These are phyloP conservation scores for Nasonia giraulti DNA, from an alignment of 1,140 invertebrate genomes.

Conservation along the genomic window DNA sequence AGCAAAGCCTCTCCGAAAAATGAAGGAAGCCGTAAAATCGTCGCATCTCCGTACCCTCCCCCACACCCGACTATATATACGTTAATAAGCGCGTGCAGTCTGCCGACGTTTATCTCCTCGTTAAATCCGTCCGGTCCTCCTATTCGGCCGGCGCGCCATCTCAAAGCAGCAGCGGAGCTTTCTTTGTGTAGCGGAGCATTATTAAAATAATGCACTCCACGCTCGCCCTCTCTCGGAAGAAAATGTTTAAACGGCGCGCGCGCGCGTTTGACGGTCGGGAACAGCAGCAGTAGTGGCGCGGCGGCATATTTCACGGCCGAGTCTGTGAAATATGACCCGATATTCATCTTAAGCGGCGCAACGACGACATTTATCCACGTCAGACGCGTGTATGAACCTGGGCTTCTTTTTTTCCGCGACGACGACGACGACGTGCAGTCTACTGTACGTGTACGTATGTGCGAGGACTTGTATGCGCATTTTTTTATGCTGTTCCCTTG, in stretches of 20 bases:
- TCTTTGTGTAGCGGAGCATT: slow-evolving; percentile 59
- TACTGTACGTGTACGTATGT: background rate
- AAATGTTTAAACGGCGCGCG: slow-evolving; percentile 55
- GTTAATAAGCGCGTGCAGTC: slow-evolving; percentile 36
- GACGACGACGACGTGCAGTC: too few relatives aligned
- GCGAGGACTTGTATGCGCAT: background rate
- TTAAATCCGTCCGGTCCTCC: slow-evolving; percentile 46
- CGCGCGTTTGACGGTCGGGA: slow-evolving; percentile 52
- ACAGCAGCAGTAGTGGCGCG: background rate
- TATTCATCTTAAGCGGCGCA: slow-evolving; percentile 61
- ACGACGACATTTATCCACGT: slow-evolving; percentile 60
- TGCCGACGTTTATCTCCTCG: slow-evolving; percentile 58
- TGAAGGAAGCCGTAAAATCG: background rate
- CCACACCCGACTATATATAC: background rate
- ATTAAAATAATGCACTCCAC: slow-evolving; percentile 63
- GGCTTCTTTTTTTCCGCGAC: background rate
- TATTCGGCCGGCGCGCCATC: background rate
- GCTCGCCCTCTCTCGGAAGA: slow-evolving; percentile 24
- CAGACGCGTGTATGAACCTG: slow-evolving; percentile 23
- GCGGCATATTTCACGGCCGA: slow-evolving; percentile 56
- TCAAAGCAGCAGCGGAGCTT: slow-evolving; percentile 28
- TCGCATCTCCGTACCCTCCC: background rate
- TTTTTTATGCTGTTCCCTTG: background rate
- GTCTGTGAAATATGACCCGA: slow-evolving; percentile 58
- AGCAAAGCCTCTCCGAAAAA: background rate